A percentile compares a stretch with the other conserved stretches of the same genome.
Conservation (phyloP, 2,113 vertebrate genomes). For the Deroptyus accipitrinus region DNA sequence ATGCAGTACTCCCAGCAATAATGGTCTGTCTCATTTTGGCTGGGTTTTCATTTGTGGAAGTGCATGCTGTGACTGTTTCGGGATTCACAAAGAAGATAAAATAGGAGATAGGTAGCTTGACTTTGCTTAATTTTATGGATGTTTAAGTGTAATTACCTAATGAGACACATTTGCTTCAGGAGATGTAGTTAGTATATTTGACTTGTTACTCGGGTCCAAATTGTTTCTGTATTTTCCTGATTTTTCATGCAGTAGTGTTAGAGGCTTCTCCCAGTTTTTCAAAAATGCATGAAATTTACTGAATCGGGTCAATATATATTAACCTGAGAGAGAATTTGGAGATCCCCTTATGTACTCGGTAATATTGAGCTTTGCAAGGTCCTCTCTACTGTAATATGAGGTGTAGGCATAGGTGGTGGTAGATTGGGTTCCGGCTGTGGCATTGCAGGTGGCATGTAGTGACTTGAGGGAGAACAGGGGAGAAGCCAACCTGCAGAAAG, state of each 20-base stretch:
- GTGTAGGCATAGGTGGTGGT: background rate
- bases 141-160: background rate
- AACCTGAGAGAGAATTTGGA: background rate
- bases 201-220: background rate
- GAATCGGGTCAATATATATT: accelerated
- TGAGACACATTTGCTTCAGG: background rate
- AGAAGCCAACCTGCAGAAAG: background rate
- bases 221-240: background rate
- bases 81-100: background rate
- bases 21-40: background rate
- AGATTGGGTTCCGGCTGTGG: background rate
- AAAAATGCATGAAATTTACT: background rate
- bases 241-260: background rate
- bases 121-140: background rate
- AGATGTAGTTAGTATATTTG: background rate
- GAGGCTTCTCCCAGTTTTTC: background rate
- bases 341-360: background rate
- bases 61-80: background rate
- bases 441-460: accelerated
- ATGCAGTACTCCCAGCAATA: background rate
- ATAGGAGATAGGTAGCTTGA: background rate
- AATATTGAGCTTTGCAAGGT: background rate
- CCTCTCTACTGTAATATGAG: accelerated
- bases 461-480: background rate
- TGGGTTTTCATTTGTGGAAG: background rate